phyloP scores from a whole-genome alignment of 2,797 vertebrate species.

The Agapornis canus region DNA sequence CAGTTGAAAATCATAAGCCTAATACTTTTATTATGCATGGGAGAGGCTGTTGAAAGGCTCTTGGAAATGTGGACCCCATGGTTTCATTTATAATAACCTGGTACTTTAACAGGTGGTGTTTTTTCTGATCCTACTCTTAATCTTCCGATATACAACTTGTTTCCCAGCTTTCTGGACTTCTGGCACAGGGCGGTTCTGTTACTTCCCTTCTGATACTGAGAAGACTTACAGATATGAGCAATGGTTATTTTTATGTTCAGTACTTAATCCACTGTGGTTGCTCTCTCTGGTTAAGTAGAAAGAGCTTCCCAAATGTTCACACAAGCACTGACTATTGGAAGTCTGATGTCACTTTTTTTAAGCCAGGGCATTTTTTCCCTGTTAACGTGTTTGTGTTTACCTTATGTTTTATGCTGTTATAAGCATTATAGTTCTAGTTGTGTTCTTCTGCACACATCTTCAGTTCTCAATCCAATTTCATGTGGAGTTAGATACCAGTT shows the following conservation, averaged over 20 bases:
- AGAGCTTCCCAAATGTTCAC: background rate
- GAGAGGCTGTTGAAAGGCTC: background rate
- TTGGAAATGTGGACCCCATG: background rate
- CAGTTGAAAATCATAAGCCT: background rate
- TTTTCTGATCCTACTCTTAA: background rate
- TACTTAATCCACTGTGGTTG: background rate
- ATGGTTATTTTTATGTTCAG: background rate
- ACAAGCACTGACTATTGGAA: background rate
- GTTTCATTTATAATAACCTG: background rate
- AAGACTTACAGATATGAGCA: background rate
- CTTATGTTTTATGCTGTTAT: background rate
- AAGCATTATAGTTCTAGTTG: background rate
- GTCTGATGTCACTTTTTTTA: background rate
- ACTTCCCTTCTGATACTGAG: background rate
- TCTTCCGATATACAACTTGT: background rate
- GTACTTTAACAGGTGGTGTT: background rate
- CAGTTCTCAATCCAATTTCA: background rate
- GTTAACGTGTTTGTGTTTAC: background rate
- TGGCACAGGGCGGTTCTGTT: background rate
- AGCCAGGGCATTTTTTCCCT: background rate
- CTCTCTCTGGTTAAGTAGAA: background rate
- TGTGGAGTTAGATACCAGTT: background rate
- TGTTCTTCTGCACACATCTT: background rate
- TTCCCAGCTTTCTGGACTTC: background rate
- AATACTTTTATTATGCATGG: background rate